Evolutionary conservation across 2,888 invertebrate species (phyloP).

Genomic region (Phalangium opilio): DNA sequence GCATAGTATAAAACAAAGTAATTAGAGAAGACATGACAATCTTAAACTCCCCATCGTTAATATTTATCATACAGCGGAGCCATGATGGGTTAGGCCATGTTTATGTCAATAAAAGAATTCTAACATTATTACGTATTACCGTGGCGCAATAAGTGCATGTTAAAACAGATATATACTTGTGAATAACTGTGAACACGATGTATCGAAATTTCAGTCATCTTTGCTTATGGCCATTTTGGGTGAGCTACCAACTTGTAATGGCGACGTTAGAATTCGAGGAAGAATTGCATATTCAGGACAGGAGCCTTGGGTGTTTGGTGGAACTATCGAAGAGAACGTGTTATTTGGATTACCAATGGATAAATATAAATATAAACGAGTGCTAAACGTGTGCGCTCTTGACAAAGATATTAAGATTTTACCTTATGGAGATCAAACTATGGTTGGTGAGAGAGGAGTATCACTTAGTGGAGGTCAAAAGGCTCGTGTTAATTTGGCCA

Average conservation of each 20-base stretch:
- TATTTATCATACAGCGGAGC: too few species aligned
- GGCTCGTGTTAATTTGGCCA: slow-evolving; percentile 46
- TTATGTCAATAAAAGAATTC: too few species aligned
- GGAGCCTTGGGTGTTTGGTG: slow-evolving; percentile 55
- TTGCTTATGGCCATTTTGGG: slow-evolving; percentile 44
- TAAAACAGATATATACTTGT: too few species aligned
- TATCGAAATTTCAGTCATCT: slow-evolving; percentile 21
- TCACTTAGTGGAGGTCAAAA: slow-evolving; percentile 91
- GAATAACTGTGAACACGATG: too few species aligned
- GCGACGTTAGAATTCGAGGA: slow-evolving; percentile 46
- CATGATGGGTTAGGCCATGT: too few species aligned
- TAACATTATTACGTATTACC: too few species aligned
- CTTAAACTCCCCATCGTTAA: too few species aligned
- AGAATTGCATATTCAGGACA: slow-evolving; percentile 46
- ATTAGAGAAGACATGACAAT: too few species aligned
- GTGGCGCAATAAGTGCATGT: too few species aligned
- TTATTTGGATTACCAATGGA: slow-evolving; percentile 61
- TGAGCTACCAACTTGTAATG: slow-evolving; percentile 47
- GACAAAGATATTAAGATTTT: slow-evolving; percentile 32
- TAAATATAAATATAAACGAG: slow-evolving; percentile 35
- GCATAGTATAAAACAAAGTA: too few species aligned
- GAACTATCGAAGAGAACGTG: slow-evolving; percentile 77
- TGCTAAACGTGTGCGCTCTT: slow-evolving; percentile 38
- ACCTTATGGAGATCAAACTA: slow-evolving; percentile 53
- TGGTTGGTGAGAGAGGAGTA: slow-evolving; percentile 72